phyloP scores from a whole-genome alignment of 2,888 invertebrate genomes.

The Caenorhabditis plicata region DNA sequence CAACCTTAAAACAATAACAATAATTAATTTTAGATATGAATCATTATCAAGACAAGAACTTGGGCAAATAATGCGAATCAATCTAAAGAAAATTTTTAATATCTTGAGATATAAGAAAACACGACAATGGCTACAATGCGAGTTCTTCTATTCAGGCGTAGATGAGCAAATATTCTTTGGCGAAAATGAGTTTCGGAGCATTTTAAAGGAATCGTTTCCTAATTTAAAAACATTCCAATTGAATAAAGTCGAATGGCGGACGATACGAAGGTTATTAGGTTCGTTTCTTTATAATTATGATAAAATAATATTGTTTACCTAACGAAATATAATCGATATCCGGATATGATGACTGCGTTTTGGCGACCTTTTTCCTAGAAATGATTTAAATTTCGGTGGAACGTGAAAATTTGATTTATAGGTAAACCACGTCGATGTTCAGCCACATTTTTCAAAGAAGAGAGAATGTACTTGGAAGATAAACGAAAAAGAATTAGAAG shows the following conservation, averaged over 20 bases:
- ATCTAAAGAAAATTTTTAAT: conserved; percentile 71
- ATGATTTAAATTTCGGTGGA: too few species aligned
- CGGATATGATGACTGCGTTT: too few species aligned
- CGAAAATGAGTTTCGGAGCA: conserved; percentile 92
- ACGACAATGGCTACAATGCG: conserved; percentile 79
- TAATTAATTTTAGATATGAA: conserved; percentile 5
- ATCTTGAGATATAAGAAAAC: conserved; percentile 91
- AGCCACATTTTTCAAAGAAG: conserved; percentile 91
- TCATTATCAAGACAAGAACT: conserved; percentile 16
- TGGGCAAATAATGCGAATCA: conserved; percentile 23
- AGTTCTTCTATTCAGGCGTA: conserved; percentile 98
- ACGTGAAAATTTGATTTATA: conserved; percentile 5
- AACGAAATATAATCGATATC: too few species aligned
- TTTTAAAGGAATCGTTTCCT: conserved; percentile 88
- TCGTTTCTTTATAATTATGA: background rate
- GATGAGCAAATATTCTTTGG: conserved; percentile 87
- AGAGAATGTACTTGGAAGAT: conserved; percentile 83
- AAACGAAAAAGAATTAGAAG: conserved; percentile 88
- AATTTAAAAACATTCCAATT: conserved; percentile 82
- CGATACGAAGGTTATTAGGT: conserved; percentile 73
- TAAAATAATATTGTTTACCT: background rate
- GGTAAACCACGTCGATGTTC: conserved; percentile 91
- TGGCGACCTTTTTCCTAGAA: too few species aligned
- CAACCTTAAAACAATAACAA: background rate
- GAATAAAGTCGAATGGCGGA: conserved; percentile 89